Base-by-base conservation (phyloP, 2,888 invertebrate species). In the Sycophila texana region DNA sequence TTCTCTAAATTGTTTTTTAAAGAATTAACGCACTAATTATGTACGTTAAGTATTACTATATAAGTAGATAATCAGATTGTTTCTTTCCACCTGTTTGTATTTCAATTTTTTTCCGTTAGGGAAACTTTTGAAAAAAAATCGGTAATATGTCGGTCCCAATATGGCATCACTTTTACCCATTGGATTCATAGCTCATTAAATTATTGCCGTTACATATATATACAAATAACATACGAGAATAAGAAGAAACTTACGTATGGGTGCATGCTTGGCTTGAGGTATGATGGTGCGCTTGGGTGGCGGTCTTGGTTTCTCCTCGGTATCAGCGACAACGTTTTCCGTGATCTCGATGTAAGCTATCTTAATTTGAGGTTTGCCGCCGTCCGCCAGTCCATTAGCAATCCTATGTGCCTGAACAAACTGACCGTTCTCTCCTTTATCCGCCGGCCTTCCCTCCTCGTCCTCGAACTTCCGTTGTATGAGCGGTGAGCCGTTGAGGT, bases 401-500 rank as follows among this genome's bases (percentile, higher is more conserved):
- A 76, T 14, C 16, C 61, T 53, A 57, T 80, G 74, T 0, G 71
- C 75, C 75, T 65, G 68, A 1, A 75, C 79, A 39, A 71, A 73
- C 0, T 58, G 53, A 10, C 70, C 80, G 82, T 73, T 84, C 81
- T 74, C 85, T 22, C 53, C 55, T 14, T 58, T 55, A 18, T 84
- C 85, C 10, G 85, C 88, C 51, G 90, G 87, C 53, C 89, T 89
- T 3, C 85, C 86, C 16, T 87, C 89, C 30, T 91, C 88, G 58
- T 90, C 90, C 14, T 87, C 84, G 89, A 94, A 94, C 87, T 95
- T 94, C 82, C 95, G 92, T 91, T 95, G 94, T 86, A 95, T 93
- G 83, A 95, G 92, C 65, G 95, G 94, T 61, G 95, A 95, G 68
- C 95, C 94, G 85, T 95, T 95, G 76, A 94, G 92, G 89, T 95